phyloP scores from a whole-genome alignment of 2,888 invertebrate genomes.

The Altica lythri region DNA sequence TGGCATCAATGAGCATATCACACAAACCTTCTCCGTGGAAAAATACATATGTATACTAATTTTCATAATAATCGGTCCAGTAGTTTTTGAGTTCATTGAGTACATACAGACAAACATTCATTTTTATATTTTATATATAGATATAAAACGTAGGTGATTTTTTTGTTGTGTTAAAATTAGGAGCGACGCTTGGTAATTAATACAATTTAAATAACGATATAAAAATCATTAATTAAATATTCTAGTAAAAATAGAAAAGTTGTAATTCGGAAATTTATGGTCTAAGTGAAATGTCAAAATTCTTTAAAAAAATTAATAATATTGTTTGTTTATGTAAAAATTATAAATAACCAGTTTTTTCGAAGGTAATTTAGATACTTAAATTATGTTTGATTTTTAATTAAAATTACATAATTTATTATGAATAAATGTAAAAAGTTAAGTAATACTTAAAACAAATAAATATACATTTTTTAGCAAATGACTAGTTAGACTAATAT shows the following conservation, averaged over 20 bases:
- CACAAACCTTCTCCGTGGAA: no score
- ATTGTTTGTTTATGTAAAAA: background rate
- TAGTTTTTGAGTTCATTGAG: no score
- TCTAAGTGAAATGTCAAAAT: background rate
- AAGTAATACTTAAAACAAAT: background rate
- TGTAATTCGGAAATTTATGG: background rate
- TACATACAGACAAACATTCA: no score
- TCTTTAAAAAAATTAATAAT: background rate
- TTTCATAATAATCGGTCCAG: no score
- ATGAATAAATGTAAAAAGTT: background rate
- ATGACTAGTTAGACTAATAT: background rate
- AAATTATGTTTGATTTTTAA: background rate
- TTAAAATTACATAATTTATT: background rate
- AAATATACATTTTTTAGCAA: background rate
- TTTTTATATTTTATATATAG: no score
- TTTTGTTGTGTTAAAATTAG: background rate
- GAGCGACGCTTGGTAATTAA: background rate
- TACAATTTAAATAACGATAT: background rate
- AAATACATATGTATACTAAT: no score
- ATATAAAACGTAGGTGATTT: no score
- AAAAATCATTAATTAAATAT: background rate
- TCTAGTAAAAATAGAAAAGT: no score
- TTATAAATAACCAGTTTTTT: slow-evolving; percentile 8
- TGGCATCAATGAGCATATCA: no score
- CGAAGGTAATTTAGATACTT: slow-evolving; percentile 8